Base-by-base conservation (phyloP, 2,797 vertebrate genomes). In the Hybognathus amarus region DNA sequence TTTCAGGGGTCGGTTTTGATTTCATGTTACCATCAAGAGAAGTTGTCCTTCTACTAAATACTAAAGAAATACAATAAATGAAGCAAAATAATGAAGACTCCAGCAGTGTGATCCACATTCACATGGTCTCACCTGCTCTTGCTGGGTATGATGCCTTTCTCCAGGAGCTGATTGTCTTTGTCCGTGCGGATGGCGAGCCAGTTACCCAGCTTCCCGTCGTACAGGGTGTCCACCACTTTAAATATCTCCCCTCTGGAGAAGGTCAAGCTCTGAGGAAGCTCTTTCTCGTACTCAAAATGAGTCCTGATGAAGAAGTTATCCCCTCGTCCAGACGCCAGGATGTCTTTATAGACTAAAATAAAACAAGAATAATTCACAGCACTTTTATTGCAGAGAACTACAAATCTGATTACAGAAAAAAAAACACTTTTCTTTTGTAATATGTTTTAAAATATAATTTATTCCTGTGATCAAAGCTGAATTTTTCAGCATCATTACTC, bases 241-340 rank as follows among this genome's bases (percentile, higher is more conserved):
- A 99, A 97, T 87, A 99, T 94, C 85, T 99, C 96, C 0, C 98
- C 98, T 85, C 97, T 93, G 87, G 92, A 91, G 89, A 99, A 99
- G 2, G 95, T 92, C 84, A 99, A 94, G 87, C 97, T 96, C 92
- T 98, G 97, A 0, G 96, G 94, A 7, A 92, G 90, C 87, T 99
- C 98, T 89, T 97, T 99, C 85, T 99, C 98, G 79, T 96, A 98
- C 66, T 99, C 98, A 88, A 99, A 99, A 91, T 99, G 98, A 56
- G 96, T 99, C 87, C 98, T 95, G 91, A 99, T 97, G 90, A 97
- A 99, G 92, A 99, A 99, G 0, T 96, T 97, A 91, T 99, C 98
- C 0, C 98, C 98, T 92, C 98, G 92, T 79, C 97, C 98, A 27
- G 98, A 99, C 0, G 91, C 95, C 90, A 98, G 91, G 81, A 99